Percentiles rank a stretch among this genome's conserved stretches.
These are phyloP conservation scores for Nymphalis polychloros DNA, from an alignment of 2,888 invertebrate genomes.

Conservation along the genomic window DNA sequence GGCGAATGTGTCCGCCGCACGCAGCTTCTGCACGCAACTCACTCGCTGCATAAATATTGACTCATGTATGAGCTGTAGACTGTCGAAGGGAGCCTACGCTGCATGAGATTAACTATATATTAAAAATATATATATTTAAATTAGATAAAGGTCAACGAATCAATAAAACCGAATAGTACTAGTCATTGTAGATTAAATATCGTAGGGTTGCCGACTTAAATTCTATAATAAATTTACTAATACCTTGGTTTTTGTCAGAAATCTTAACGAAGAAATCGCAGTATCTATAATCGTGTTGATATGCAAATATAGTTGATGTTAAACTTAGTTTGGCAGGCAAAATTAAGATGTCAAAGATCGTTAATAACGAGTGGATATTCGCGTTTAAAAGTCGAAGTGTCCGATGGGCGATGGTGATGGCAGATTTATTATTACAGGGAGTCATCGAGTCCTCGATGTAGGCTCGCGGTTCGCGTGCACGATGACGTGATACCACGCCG, in stretches of 20 bases:
- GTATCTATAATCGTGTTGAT: background rate
- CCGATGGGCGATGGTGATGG: constrained; percentile 38
- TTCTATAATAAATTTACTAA: background rate
- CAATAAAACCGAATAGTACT: no score
- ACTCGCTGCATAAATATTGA: constrained; percentile 44
- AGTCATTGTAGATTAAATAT: no score
- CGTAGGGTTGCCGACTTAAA: no score
- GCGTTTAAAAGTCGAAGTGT: constrained; percentile 42
- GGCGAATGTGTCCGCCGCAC: constrained; percentile 76
- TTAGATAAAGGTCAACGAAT: no score
- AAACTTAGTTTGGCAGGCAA: constrained; percentile 27
- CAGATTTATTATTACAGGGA: constrained; percentile 49
- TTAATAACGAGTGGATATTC: constrained; percentile 39
- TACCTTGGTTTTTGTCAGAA: background rate
- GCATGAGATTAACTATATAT: background rate
- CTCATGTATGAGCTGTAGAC: constrained; percentile 42
- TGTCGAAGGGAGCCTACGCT: constrained; percentile 20
- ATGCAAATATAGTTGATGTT: constrained; percentile 16
- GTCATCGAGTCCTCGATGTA: constrained; percentile 47
- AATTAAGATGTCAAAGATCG: constrained; percentile 39
- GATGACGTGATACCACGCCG: constrained; percentile 72
- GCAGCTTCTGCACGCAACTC: constrained; percentile 74
- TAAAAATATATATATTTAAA: background rate
- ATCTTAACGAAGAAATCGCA: background rate
- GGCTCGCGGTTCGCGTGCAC: constrained; percentile 64